Conservation (phyloP, 1,140 invertebrate species). For the Brachionus calyciflorus region DNA sequence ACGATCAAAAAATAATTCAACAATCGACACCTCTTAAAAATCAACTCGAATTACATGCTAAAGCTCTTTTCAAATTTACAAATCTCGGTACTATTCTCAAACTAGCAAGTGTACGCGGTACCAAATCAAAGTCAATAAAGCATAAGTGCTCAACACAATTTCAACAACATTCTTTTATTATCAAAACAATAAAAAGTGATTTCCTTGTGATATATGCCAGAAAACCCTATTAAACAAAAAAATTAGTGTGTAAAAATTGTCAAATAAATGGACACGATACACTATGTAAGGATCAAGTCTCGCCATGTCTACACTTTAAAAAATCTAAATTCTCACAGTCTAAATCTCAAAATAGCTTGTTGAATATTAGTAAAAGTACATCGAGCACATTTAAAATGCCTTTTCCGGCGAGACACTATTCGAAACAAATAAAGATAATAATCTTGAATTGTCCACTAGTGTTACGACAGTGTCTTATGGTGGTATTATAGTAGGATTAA, state of each 20-base stretch:
- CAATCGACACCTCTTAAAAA: constrained; percentile 40
- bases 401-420: not conserved
- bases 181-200: not conserved
- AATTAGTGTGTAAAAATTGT: constrained; percentile 29
- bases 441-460: not conserved
- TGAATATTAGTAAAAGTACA: not conserved
- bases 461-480: not conserved
- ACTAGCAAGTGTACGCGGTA: constrained; percentile 27
- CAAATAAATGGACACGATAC: constrained; percentile 9
- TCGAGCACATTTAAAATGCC: not conserved
- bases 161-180: constrained; percentile 26
- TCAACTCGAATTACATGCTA: not conserved
- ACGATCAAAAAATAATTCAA: not conserved
- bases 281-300: constrained; percentile 14
- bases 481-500: not conserved
- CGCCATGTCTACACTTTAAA: not conserved
- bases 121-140: constrained; percentile 41
- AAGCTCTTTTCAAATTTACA: constrained; percentile 26
- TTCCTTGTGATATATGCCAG: constrained; percentile 23
- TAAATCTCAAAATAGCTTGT: not conserved
- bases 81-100: constrained; percentile 41
- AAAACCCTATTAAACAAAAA: constrained; percentile 26
- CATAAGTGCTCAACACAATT: constrained; percentile 26
- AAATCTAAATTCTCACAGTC: constrained; percentile 32
- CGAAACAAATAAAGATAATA: not conserved